These are phyloP conservation scores for Agrenia bidenticulata DNA, from an alignment of 2,888 invertebrate species.

Conservation along the genomic window DNA sequence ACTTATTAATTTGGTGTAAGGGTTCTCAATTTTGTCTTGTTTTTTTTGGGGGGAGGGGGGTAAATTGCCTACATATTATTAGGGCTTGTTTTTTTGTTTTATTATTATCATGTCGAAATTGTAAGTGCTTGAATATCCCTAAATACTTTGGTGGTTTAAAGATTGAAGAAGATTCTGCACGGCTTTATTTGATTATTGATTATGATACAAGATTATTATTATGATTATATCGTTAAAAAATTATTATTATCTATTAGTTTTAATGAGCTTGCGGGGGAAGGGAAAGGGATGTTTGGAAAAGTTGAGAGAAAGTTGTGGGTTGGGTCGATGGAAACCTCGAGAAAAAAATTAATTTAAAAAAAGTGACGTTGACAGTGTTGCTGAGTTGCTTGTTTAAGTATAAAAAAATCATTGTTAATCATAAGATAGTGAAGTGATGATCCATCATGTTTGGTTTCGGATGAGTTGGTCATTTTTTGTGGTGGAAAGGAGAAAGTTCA, in stretches of 20 bases:
- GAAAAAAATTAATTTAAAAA: neutral
- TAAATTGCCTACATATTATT: neutral
- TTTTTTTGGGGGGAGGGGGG: neutral
- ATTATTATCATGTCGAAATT: neutral
- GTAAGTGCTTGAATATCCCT: neutral
- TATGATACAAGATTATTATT: neutral
- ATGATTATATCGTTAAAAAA: neutral
- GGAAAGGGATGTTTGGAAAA: neutral
- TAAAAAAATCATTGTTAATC: slow-evolving; percentile 1
- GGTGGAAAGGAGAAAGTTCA: slow-evolving; percentile 1
- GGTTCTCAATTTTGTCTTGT: neutral
- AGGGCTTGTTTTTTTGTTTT: neutral
- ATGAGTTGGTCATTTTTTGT: slow-evolving; percentile 2
- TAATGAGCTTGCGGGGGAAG: neutral
- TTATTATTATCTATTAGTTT: neutral
- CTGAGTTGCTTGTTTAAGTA: neutral
- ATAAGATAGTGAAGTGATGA: neutral
- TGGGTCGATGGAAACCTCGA: neutral
- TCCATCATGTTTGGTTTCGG: neutral
- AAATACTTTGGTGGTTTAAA: neutral
- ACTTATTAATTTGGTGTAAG: slow-evolving; percentile 2
- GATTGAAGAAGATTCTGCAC: neutral
- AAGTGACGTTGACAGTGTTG: slow-evolving; percentile 8
- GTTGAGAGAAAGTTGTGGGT: neutral
- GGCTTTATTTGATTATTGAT: neutral